Percentiles rank a stretch among this genome's conserved stretches.
These are phyloP conservation scores for Colius striatus DNA, from an alignment of 2,113 vertebrate genomes.

Conservation along the genomic window DNA sequence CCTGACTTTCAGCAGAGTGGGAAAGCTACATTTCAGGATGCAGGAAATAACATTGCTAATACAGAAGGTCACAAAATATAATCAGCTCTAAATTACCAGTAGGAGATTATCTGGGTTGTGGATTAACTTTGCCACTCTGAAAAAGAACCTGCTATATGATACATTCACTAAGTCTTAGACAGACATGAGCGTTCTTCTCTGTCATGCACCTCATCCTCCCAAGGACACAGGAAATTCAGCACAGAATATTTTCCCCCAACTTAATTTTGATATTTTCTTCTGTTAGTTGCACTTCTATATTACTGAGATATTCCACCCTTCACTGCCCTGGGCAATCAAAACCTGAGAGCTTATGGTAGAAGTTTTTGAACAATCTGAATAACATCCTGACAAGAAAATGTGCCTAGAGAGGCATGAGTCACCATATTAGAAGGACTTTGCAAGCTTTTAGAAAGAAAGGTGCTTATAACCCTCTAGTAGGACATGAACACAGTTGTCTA, in stretches of 20 bases:
- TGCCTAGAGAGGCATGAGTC: neutral
- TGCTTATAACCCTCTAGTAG: neutral
- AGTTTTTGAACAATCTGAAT: neutral
- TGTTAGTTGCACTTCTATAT: neutral
- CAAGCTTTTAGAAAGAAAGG: neutral
- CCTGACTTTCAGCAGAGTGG: neutral
- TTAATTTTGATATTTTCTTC: neutral
- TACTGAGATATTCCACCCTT: neutral
- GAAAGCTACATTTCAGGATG: neutral
- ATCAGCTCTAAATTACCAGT: constrained; percentile 2
- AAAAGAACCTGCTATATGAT: neutral
- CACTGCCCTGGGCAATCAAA: neutral
- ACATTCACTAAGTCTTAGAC: neutral
- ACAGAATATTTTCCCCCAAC: neutral
- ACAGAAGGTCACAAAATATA: constrained; percentile 32
- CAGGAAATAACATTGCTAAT: neutral
- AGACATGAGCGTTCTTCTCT: neutral
- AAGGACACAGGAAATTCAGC: neutral
- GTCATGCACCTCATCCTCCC: neutral
- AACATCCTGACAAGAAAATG: neutral
- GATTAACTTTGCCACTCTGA: constrained; percentile 19
- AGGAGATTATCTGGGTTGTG: neutral
- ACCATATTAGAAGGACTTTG: neutral
- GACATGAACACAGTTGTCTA: neutral
- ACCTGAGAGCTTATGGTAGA: neutral